Base-by-base conservation (phyloP, 1,140 invertebrate species). In the Diorhabda elongata region DNA sequence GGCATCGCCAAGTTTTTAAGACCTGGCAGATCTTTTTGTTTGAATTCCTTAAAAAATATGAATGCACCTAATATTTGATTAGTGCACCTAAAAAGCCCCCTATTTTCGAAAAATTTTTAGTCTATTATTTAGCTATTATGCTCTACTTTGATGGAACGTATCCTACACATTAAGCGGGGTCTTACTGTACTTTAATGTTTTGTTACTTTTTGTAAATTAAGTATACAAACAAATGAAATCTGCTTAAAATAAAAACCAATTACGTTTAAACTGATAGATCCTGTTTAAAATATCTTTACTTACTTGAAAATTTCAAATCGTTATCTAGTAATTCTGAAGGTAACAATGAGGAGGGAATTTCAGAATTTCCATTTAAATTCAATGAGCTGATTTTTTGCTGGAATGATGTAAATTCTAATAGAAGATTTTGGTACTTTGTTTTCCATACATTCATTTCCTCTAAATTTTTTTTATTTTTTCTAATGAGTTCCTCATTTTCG, bases 301-400 rank as follows among this genome's bases (percentile, higher is more conserved):
- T 7, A 56, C 52, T 56, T 56, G 6, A 56, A 7, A 56, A 7
- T n/a, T 56, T 56, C n/a, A 6, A 7, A 1, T 56, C 52, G 2
- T 7, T 6, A 7, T 56, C n/a, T 7, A 60, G 8, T 60, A 5
- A 60, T 6, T 6, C 5, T 60, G 8, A 60, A n/a, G 5, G 58
- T 9, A 60, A 26, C 26, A 26, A 26, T 26, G 58, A 60, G 26
- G 11, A 6, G 0, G 11, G n/a, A 60, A 60, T 42, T 26, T 42
- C 42, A 9, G 11, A 6, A 5, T 56, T 64, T n/a, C 44, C 45
- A 7, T 52, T 64, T 5, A 26, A 26, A 52, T 64, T 64, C 26
- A 64, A 41, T 11, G 45, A 64, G 42, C 44, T 57, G 41, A 64
- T 57, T 64, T 64, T 64, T 41, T 41, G 41, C 41, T 64, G 44